phyloP scores from a whole-genome alignment of 2,113 vertebrate species.

The Coptodon rendalli region DNA sequence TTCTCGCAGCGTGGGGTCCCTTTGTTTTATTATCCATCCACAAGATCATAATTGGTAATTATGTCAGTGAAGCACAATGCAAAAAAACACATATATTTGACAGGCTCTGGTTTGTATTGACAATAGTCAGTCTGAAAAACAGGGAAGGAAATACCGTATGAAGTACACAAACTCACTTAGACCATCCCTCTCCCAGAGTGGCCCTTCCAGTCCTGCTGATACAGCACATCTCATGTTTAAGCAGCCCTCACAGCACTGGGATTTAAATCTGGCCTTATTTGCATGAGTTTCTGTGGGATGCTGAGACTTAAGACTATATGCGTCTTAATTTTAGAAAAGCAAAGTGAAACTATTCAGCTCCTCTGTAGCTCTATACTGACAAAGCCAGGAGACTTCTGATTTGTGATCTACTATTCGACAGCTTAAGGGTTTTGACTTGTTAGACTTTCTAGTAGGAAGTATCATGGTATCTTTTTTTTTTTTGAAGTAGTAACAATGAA shows the following conservation, averaged over 20 bases:
- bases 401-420: background rate
- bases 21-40: background rate
- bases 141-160: background rate
- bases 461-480: background rate
- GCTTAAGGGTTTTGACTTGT: background rate
- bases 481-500: background rate
- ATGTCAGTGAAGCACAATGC: background rate
- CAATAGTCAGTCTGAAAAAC: background rate
- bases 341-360: background rate
- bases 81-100: background rate
- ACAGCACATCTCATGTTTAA: background rate
- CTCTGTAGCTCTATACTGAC: background rate
- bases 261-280: slow-evolving; percentile 14
- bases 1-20: background rate
- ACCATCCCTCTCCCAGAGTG: background rate
- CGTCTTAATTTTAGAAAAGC: background rate
- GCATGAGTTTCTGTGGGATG: background rate
- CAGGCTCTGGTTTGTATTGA: background rate
- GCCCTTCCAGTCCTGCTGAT: background rate
- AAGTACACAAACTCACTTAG: background rate
- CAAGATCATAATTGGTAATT: background rate
- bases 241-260: background rate
- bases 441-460: background rate
- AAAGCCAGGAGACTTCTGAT: background rate
- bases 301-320: background rate